Evolutionary conservation across 1,140 invertebrate species (phyloP), one percentile per base, ranked within the genome.

Genomic region (Drosophila albomicans): DNA sequence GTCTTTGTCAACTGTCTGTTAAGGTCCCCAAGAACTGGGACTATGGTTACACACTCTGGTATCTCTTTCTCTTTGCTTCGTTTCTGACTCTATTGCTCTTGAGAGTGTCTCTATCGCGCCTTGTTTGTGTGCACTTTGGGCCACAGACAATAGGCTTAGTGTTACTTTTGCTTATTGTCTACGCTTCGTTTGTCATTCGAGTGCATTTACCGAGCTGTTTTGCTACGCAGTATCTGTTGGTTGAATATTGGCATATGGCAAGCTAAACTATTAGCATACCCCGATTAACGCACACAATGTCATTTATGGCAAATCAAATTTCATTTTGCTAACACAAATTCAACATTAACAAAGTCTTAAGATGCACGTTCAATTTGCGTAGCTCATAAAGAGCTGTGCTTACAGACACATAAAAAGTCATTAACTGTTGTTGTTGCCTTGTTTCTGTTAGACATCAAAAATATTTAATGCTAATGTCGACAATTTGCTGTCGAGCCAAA

Each of bases 81-180:
- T 25, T 35, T 20, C 30, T 8, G 13, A 13, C 54, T 56, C 52
- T 11, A 7, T 25, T n/a, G 16, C 58, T 20, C 46, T 52, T n/a
- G 0, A 38, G 30, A 32, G 45, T 57, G 25, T 71, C 52, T 51
- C 65, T 46, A 52, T 45, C 63, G 54, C 74, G 76, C 80, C 82
- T 78, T 85, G 85, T 89, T 89, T 89, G 85, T 75, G 75, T 68
- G 85, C 81, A 85, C 67, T 89, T 89, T 76, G 84, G 85, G 80
- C 65, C 58, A 63, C 75, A 84, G 73, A 87, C 84, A 87, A 87
- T 78, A 74, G 84, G 85, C 85, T 87, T 87, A 87, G 80, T 87
- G 85, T 80, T 89, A 81, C 85, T 84, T 81, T 78, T 87, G 58
- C 84, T 75, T 81, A 89, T 87, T 89, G 74, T 87, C 73, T 87